Evolutionary conservation across 2,113 vertebrate species (phyloP).

Genomic region (Conger conger): DNA sequence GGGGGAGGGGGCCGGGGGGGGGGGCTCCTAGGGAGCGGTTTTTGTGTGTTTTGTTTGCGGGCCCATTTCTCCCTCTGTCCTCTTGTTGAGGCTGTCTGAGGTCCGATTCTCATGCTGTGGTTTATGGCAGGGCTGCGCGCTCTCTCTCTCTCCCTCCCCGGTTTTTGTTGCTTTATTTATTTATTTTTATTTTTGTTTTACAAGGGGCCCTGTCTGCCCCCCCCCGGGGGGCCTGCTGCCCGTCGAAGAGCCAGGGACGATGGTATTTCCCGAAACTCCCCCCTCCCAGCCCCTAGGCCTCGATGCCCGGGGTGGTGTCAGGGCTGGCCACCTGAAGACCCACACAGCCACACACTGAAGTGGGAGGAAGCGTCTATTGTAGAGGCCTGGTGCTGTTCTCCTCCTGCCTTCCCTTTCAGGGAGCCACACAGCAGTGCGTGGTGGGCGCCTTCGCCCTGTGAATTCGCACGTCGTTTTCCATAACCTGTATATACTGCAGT

Average conservation of each 20-base stretch:
- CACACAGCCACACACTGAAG: not conserved
- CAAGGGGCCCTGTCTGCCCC: slow-evolving; percentile 49
- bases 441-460: not conserved
- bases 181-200: slow-evolving; percentile 31
- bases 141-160: too few species aligned
- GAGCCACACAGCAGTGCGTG: not conserved
- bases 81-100: slow-evolving; percentile 45
- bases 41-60: slow-evolving; percentile 16
- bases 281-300: not conserved
- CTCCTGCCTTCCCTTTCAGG: not conserved
- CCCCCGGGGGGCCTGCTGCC: slow-evolving; percentile 53
- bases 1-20: slow-evolving; percentile 20
- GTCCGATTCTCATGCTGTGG: slow-evolving; percentile 22
- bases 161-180: not conserved
- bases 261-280: slow-evolving; percentile 34
- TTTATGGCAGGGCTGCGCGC: slow-evolving; percentile 17
- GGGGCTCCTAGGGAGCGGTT: not conserved
- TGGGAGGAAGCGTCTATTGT: not conserved
- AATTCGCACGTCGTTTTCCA: not conserved
- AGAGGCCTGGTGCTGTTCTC: not conserved
- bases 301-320: not conserved
- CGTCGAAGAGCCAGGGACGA: slow-evolving; percentile 40
- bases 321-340: not conserved
- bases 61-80: slow-evolving; percentile 41
- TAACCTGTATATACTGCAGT: not conserved